A percentile compares a stretch with the other conserved stretches of the same genome.
These are phyloP conservation scores for Lepisosteus oculatus DNA, from an alignment of 2,113 vertebrate species.

Conservation along the genomic window DNA sequence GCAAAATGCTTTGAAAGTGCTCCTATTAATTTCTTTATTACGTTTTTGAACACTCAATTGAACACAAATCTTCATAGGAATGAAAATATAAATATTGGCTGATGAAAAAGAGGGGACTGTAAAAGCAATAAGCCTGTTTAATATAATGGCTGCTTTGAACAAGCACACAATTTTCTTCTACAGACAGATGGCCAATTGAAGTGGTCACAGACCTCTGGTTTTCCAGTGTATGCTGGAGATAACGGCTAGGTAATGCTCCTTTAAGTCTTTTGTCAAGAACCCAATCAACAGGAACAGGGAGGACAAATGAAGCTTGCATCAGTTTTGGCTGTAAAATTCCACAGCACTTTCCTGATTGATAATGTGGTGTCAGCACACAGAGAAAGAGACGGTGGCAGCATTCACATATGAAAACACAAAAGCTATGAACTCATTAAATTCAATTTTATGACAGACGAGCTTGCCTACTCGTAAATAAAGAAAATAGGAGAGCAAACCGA, in stretches of 20 bases:
- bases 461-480: too few species aligned
- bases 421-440: too few species aligned
- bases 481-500: too few species aligned
- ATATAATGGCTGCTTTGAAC: slow-evolving; percentile 45
- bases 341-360: not conserved
- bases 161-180: slow-evolving; percentile 11
- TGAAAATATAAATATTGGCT: slow-evolving; percentile 63
- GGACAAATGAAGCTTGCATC: not conserved
- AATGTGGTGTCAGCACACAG: too few species aligned
- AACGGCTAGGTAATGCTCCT: slow-evolving; percentile 36
- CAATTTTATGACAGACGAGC: too few species aligned
- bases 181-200: slow-evolving; percentile 38
- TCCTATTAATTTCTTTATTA: not conserved
- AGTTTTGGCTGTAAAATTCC: not conserved
- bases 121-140: slow-evolving; percentile 55
- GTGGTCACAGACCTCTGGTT: slow-evolving; percentile 32
- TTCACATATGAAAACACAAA: too few species aligned
- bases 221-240: slow-evolving; percentile 30
- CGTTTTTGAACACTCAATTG: slow-evolving; percentile 44
- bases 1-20: too few species aligned
- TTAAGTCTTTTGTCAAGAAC: slow-evolving; percentile 47
- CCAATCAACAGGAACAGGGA: slow-evolving; percentile 16
- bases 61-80: slow-evolving; percentile 60
- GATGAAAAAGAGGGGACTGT: slow-evolving; percentile 41
- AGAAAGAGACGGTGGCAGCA: too few species aligned